Conservation (phyloP, 1,140 invertebrate genomes). For the Zophobas morio region DNA sequence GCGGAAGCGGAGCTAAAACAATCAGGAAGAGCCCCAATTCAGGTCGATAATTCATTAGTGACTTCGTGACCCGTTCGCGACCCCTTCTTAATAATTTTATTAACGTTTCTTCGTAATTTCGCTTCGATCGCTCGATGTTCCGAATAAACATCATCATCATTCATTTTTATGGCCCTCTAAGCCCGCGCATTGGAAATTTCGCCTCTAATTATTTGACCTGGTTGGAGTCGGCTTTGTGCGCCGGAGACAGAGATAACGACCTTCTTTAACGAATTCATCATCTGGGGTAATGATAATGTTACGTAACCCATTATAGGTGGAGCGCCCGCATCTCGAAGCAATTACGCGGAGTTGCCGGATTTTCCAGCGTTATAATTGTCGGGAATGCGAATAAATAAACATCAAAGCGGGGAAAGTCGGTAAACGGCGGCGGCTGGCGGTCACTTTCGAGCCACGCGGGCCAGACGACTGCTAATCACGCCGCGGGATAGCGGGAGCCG, state of each 20-base stretch:
- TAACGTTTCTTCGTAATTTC: background rate
- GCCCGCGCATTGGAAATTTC: too few relatives aligned
- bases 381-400: background rate
- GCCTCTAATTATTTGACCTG: too few relatives aligned
- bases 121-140: background rate
- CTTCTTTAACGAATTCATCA: slow-evolving; percentile 27
- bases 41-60: background rate
- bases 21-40: background rate
- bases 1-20: background rate
- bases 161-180: too few relatives aligned
- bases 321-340: slow-evolving; percentile 22
- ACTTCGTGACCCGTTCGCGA: background rate
- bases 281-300: slow-evolving; percentile 12
- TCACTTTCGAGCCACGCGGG: background rate
- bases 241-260: slow-evolving; percentile 14
- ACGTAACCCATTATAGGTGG: slow-evolving; percentile 8
- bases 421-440: background rate
- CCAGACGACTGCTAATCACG: background rate
- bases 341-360: background rate
- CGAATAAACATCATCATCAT: too few relatives aligned
- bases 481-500: background rate
- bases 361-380: slow-evolving; percentile 19
- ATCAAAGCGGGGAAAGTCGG: background rate
- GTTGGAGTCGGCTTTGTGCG: background rate
- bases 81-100: background rate